Conservation (phyloP, 2,113 vertebrate genomes). For the Philantomba maxwellii region DNA sequence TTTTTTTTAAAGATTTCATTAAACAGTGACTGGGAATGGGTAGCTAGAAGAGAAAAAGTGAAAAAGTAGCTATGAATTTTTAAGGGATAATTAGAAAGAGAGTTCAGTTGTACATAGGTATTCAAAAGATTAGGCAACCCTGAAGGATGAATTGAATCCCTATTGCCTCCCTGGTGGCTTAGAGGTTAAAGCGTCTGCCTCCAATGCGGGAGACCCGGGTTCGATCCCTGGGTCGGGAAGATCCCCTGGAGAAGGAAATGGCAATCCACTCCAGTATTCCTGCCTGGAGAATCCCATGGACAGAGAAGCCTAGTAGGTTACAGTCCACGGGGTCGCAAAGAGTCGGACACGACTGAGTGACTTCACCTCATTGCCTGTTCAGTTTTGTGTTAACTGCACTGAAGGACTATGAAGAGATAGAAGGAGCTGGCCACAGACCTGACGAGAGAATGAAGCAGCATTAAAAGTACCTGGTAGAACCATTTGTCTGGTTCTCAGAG, state of each 20-base stretch:
- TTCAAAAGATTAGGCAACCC: not conserved
- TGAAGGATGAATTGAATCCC: not conserved
- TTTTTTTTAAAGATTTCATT: not conserved
- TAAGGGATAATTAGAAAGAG: not conserved
- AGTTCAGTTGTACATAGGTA: not conserved
- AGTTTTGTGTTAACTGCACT: not conserved
- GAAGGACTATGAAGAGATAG: not conserved
- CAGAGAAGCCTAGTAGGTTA: too few species aligned
- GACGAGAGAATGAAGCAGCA: not conserved
- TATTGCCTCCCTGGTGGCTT: too few species aligned
- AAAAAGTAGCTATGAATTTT: not conserved
- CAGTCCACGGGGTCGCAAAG: too few species aligned
- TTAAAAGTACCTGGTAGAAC: not conserved
- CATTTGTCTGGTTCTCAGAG: not conserved
- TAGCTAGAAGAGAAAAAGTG: not conserved
- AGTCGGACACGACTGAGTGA: too few species aligned
- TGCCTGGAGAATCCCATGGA: too few species aligned
- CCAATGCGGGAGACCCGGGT: too few species aligned
- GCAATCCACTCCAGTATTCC: too few species aligned
- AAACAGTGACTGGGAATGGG: not conserved
- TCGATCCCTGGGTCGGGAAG: too few species aligned
- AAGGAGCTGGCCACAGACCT: not conserved
- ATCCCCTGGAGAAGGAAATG: too few species aligned
- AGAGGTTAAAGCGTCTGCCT: too few species aligned
- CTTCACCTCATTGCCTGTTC: too few species aligned